Percentiles rank a stretch among this genome's conserved stretches.
Evolutionary conservation across 2,888 invertebrate genomes (phyloP).

Genomic region (Dolichomitus sp.): DNA sequence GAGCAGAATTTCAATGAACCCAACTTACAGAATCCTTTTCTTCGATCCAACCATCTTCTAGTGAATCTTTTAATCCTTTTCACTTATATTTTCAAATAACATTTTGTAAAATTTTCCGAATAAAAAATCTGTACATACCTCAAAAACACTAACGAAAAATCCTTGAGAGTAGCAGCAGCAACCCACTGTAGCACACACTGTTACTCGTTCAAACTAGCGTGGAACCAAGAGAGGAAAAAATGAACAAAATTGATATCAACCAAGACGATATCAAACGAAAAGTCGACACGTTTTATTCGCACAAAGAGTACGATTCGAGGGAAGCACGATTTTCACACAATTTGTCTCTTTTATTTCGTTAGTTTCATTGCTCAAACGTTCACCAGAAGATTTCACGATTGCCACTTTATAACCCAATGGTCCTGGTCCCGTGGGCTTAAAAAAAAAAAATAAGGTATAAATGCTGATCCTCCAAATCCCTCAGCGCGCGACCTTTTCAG

Average conservation of each 20-base stretch:
- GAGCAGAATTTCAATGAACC: not conserved
- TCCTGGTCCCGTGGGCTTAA: not conserved
- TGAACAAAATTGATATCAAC: not conserved
- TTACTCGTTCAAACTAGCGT: not conserved
- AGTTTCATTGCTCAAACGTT: not conserved
- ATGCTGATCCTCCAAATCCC: not conserved
- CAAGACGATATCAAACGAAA: not conserved
- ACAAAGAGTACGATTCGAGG: not conserved
- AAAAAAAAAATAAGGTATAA: too few species aligned
- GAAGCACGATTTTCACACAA: constrained; percentile 9
- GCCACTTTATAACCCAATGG: not conserved
- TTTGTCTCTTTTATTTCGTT: not conserved
- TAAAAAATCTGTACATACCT: constrained; percentile 6
- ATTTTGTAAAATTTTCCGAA: not conserved
- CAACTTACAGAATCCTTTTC: too few species aligned
- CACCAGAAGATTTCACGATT: not conserved
- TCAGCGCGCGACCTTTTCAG: not conserved
- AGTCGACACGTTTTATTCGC: constrained; percentile 6
- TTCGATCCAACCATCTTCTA: too few species aligned
- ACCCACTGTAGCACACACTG: constrained; percentile 42
- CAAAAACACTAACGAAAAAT: constrained; percentile 29
- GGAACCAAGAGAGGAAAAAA: constrained; percentile 8
- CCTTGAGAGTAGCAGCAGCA: constrained; percentile 12
- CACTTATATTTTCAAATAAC: too few species aligned
- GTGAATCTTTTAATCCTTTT: too few species aligned